A percentile compares a stretch with the other conserved stretches of the same genome.
These are phyloP conservation scores for Boulengeromyrus knoepffleri DNA, from an alignment of 2,113 vertebrate species.

Conservation along the genomic window DNA sequence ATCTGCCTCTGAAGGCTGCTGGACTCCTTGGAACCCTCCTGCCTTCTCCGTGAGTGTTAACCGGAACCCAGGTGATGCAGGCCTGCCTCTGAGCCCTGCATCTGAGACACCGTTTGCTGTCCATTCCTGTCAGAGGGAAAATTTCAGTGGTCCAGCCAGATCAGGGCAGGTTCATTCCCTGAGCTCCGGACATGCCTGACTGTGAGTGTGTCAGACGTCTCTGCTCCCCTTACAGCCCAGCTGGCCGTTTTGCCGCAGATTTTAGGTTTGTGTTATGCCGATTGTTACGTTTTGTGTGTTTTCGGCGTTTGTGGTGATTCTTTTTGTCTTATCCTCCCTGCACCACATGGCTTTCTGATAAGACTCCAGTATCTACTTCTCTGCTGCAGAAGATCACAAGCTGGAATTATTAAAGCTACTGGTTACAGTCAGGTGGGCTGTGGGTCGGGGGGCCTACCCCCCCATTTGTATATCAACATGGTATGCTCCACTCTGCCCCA, in stretches of 20 bases:
- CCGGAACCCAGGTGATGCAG: background rate
- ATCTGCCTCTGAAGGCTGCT: background rate
- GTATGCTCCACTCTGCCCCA: background rate
- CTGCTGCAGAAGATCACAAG: background rate
- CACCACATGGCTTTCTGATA: background rate
- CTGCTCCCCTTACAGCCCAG: background rate
- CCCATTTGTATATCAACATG: background rate
- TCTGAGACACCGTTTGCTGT: background rate
- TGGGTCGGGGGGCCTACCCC: background rate
- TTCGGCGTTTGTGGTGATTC: background rate
- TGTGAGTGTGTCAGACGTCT: background rate
- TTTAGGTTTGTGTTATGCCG: background rate
- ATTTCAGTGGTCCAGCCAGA: background rate
- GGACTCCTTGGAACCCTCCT: background rate
- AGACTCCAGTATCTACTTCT: background rate
- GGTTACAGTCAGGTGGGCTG: background rate
- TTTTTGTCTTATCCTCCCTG: background rate
- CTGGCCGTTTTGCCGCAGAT: background rate
- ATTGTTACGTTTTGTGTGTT: background rate
- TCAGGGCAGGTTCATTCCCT: background rate
- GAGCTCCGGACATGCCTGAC: background rate
- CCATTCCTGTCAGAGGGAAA: background rate
- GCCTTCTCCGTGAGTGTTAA: background rate
- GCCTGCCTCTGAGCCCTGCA: background rate
- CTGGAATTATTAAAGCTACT: background rate